A percentile compares a stretch with the other conserved stretches of the same genome.
Evolutionary conservation across 2,113 vertebrate genomes (phyloP).

Genomic region (Eubucco bourcierii): DNA sequence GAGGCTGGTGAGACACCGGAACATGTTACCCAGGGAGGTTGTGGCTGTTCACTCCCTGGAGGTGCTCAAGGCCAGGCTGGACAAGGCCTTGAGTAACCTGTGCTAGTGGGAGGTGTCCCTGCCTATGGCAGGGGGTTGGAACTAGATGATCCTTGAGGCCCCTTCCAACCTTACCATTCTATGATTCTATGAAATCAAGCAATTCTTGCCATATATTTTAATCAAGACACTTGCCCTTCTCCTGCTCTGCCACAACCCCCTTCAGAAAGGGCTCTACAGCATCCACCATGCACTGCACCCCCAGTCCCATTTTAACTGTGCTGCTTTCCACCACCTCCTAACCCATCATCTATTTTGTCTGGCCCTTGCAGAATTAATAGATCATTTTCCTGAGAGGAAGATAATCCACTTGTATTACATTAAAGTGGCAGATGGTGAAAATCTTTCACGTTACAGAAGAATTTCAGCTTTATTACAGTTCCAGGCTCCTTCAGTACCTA

Average conservation of each 20-base stretch:
- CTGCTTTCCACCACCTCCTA: constrained; percentile 18
- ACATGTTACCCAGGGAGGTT: no score
- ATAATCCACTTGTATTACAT: constrained; percentile 51
- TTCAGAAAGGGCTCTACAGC: constrained; percentile 14
- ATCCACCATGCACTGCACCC: neutral
- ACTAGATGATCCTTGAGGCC: no score
- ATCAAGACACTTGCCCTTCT: neutral
- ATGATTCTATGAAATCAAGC: no score
- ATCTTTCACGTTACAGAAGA: constrained; percentile 21
- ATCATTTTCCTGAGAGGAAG: constrained; percentile 38
- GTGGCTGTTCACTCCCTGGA: no score
- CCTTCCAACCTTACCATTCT: no score
- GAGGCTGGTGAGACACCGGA: no score
- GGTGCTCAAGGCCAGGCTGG: no score
- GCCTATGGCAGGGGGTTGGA: no score
- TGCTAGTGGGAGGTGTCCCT: no score
- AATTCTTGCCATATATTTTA: constrained; percentile 9
- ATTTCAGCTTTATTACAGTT: constrained; percentile 23
- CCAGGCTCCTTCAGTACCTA: constrained; percentile 5
- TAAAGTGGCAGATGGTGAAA: constrained; percentile 49
- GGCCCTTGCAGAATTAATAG: constrained; percentile 24
- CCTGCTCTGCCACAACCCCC: neutral
- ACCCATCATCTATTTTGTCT: neutral
- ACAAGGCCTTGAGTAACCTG: no score
- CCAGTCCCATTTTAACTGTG: constrained; percentile 17